phyloP scores from a whole-genome alignment of 2,888 invertebrate genomes.

The Stenurella melanura region DNA sequence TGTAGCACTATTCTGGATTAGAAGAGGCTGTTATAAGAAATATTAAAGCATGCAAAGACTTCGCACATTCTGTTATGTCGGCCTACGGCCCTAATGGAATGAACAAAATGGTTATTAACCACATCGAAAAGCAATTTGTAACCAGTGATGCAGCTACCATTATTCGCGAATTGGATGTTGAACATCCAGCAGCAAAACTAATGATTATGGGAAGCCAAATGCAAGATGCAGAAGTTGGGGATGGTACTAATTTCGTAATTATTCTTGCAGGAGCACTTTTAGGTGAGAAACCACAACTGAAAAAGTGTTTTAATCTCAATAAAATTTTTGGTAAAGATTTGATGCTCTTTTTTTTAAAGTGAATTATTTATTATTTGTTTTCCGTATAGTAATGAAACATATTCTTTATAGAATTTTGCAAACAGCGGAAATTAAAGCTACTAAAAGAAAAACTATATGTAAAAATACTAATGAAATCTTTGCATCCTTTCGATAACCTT shows the following conservation, averaged over 20 bases:
- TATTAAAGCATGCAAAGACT: conserved; percentile 96
- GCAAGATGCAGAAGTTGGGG: conserved; percentile 99
- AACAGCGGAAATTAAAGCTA: too few relatives aligned
- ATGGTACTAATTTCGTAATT: conserved; percentile 99
- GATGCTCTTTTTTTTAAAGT: too few relatives aligned
- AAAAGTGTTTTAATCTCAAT: too few relatives aligned
- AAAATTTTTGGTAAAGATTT: too few relatives aligned
- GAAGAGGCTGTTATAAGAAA: conserved; percentile 98
- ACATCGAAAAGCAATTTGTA: conserved; percentile 98
- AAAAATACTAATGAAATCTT: too few relatives aligned
- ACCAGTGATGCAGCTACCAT: conserved; percentile 99
- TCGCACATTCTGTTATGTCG: conserved; percentile 93
- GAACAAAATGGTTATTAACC: conserved; percentile 99
- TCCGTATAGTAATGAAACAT: too few relatives aligned
- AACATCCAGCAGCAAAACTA: conserved; percentile 98
- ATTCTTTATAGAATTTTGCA: too few relatives aligned
- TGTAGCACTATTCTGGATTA: conserved; percentile 87
- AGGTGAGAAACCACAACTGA: conserved; percentile 51
- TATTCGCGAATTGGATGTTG: conserved; percentile 94
- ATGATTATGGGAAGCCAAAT: conserved; percentile 97
- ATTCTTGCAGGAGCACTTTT: conserved; percentile 94
- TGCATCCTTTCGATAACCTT: too few relatives aligned
- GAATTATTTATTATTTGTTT: too few relatives aligned
- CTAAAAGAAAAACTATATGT: too few relatives aligned
- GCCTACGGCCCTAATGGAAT: conserved; percentile 99